Evolutionary conservation across 2,888 invertebrate genomes (phyloP), one percentile per base, ranked within the genome.

Genomic region (Hyposoter didymator): DNA sequence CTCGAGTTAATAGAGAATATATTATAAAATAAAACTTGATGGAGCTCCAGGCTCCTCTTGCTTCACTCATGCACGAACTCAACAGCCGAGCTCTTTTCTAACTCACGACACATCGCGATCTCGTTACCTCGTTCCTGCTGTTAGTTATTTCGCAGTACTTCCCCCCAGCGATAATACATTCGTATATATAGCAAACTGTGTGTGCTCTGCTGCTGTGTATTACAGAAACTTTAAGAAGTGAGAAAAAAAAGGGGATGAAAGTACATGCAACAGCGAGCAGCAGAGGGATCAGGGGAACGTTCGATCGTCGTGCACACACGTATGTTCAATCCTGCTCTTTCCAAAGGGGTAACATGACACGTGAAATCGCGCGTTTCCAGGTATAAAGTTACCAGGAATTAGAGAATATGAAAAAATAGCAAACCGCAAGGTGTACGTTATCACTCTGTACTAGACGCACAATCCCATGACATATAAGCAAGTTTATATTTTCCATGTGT

Each of bases 311-410:
- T 59, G 28, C 78, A 45, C n/a, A 14, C 47, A 55, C 45, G 45
- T 7, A 39, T 28, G 19, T 35, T 28, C 2, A 35, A 39, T 64
- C 69, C 62, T 35, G 52, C 59, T 62, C 64, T 79, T 85, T 88
- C 88, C 88, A 88, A 90, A 89, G 88, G 89, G 88, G 92, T 90
- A 92, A 93, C 89, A 88, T 88, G 90, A 93, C 90, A 92, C 91
- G 92, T 90, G 90, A 93, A 93, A 92, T 93, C 92, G 89, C 92
- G 89, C 39, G 39, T 90, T 92, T 90, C 90, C 87, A 89, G 85
- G 90, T 91, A 90, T 93, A 88, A 88, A 81, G 90, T 93, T 92
- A 93, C 93, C 86, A 82, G 88, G 91, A 92, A 92, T 91, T 89
- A 90, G 80, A 76, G 62, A 66, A 55, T 69, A 74, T 74, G 79